Conservation (phyloP, 2,797 vertebrate species). For the Gymnoscopelus microlampas region DNA sequence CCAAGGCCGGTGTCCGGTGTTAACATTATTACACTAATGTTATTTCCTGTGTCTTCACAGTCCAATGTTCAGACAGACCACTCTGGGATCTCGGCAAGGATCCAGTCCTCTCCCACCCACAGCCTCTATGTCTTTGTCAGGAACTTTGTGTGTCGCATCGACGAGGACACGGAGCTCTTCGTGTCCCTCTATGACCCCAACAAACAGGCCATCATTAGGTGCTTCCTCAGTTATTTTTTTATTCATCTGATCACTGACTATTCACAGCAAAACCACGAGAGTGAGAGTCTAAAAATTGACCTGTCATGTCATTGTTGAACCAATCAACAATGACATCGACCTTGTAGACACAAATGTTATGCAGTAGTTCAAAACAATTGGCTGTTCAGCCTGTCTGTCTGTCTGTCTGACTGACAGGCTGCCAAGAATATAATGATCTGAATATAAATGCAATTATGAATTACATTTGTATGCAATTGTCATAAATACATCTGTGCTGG, state of each 20-base stretch:
- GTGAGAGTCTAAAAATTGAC: background rate
- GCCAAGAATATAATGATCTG: too few relatives aligned
- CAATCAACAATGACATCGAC: too few relatives aligned
- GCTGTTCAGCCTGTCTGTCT: too few relatives aligned
- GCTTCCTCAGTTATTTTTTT: conserved; percentile 2
- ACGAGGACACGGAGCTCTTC: conserved; percentile 97
- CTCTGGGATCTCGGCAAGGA: conserved; percentile 88
- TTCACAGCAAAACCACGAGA: background rate
- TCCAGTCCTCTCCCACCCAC: conserved; percentile 94
- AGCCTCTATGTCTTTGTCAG: conserved; percentile 97
- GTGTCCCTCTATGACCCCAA: conserved; percentile 96
- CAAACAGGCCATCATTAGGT: conserved; percentile 93
- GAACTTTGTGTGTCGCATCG: conserved; percentile 98
- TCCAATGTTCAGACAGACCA: conserved; percentile 89
- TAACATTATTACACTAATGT: background rate
- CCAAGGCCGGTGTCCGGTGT: too few relatives aligned
- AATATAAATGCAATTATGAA: too few relatives aligned
- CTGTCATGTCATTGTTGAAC: too few relatives aligned
- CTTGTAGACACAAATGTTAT: too few relatives aligned
- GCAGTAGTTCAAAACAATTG: too few relatives aligned
- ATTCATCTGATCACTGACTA: background rate
- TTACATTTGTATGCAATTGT: too few relatives aligned
- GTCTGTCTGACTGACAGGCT: too few relatives aligned
- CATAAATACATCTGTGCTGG: too few relatives aligned
- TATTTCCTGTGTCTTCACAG: conserved; percentile 63